Percentiles rank a stretch among this genome's conserved stretches.
These are phyloP conservation scores for Eulemur albifrons DNA, from an alignment of 2,797 vertebrate genomes.

Conservation along the genomic window DNA sequence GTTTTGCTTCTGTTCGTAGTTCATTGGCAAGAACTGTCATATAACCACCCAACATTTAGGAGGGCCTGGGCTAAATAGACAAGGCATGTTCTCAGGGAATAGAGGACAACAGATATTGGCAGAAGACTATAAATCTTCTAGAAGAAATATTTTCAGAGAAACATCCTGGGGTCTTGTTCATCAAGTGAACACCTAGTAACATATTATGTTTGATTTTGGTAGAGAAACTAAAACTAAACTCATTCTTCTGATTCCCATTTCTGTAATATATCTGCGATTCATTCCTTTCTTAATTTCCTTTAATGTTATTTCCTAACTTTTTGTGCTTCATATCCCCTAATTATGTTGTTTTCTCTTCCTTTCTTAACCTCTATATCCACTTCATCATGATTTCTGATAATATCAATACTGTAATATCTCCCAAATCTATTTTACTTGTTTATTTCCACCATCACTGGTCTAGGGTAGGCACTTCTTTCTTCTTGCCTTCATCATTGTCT, in stretches of 20 bases:
- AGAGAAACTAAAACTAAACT: background rate
- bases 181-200: background rate
- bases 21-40: background rate
- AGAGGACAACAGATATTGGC: background rate
- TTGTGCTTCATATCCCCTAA: background rate
- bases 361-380: background rate
- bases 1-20: background rate
- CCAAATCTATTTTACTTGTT: background rate
- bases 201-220: background rate
- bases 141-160: conserved; percentile 37
- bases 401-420: background rate
- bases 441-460: background rate
- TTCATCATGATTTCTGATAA: background rate
- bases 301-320: background rate
- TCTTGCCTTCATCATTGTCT: background rate
- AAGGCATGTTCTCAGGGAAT: background rate
- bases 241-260: background rate
- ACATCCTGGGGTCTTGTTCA: background rate
- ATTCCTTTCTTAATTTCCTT: background rate
- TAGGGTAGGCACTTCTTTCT: background rate
- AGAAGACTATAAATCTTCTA: background rate
- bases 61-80: background rate
- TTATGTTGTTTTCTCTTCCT: background rate
- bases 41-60: background rate
- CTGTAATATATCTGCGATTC: background rate